Evolutionary conservation across 1,140 invertebrate species (phyloP).

Genomic region (Homalodisca vitripennis): DNA sequence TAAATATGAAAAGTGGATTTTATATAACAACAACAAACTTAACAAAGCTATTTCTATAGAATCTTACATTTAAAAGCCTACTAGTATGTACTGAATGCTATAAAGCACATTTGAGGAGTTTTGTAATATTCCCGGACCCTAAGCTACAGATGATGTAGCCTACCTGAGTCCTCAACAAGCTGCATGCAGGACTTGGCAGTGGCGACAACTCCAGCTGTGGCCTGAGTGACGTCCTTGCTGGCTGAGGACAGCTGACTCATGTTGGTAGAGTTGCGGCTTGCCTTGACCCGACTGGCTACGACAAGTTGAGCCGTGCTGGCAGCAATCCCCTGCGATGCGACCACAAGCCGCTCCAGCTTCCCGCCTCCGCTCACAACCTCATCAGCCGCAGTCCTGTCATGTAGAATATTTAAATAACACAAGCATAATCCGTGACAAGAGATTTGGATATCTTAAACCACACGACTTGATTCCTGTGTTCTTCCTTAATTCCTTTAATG

Average conservation of each 20-base stretch:
- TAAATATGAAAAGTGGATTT: no score
- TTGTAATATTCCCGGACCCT: no score
- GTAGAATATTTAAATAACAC: slow-evolving; percentile 80
- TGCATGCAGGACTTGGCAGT: slow-evolving; percentile 86
- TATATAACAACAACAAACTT: no score
- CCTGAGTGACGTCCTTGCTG: slow-evolving; percentile 82
- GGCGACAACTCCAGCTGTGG: slow-evolving; percentile 89
- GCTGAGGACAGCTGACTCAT: slow-evolving; percentile 77
- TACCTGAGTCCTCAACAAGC: slow-evolving; percentile 82
- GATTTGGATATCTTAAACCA: no score
- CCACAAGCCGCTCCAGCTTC: slow-evolving; percentile 92
- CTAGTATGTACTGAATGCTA: no score
- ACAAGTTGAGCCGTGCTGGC: slow-evolving; percentile 96
- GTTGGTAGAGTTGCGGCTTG: slow-evolving; percentile 77
- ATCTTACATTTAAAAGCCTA: no score
- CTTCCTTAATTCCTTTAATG: no score
- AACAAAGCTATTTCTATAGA: no score
- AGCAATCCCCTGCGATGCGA: slow-evolving; percentile 96
- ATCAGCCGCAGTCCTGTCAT: slow-evolving; percentile 82
- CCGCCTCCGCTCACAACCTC: slow-evolving; percentile 84
- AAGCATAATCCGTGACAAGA: slow-evolving; percentile 92
- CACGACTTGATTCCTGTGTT: no score
- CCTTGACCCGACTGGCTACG: slow-evolving; percentile 91
- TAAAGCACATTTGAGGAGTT: no score
- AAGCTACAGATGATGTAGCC: no score